Conservation (phyloP, 2,797 vertebrate species). For the Phalloptychus januarius region DNA sequence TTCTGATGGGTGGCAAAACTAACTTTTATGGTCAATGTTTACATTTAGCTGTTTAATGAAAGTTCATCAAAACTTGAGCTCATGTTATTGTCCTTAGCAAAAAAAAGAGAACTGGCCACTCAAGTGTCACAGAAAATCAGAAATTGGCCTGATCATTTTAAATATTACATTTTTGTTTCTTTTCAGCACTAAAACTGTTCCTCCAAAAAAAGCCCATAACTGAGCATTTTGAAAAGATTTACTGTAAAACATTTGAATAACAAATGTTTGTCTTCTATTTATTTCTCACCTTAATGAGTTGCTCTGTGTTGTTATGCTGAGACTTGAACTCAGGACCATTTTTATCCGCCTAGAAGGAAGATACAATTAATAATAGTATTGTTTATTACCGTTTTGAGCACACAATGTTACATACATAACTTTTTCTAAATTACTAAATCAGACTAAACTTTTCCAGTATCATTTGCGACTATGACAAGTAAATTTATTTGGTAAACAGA, state of each 20-base stretch:
- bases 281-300: constrained; percentile 90
- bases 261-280: not conserved
- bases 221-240: not conserved
- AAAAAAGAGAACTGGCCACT: not conserved
- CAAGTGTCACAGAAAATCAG: not conserved
- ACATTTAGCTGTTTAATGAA: not conserved
- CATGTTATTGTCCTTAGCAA: not conserved
- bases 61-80: not conserved
- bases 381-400: constrained; percentile 2
- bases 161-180: not conserved
- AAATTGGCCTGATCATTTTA: not conserved
- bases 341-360: constrained; percentile 85
- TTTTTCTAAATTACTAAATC: not conserved
- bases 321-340: constrained; percentile 88
- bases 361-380: constrained; percentile 5
- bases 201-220: not conserved
- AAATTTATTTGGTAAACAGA: not conserved
- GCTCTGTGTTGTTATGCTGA: constrained; percentile 87
- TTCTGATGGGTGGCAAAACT: not conserved
- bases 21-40: not conserved
- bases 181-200: not conserved
- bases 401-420: not conserved
- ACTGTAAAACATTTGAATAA: not conserved
- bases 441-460: not conserved
- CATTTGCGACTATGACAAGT: not conserved